Base-by-base conservation (phyloP, 92 coral and sea anemone species). In the Bergia puertoricense region DNA sequence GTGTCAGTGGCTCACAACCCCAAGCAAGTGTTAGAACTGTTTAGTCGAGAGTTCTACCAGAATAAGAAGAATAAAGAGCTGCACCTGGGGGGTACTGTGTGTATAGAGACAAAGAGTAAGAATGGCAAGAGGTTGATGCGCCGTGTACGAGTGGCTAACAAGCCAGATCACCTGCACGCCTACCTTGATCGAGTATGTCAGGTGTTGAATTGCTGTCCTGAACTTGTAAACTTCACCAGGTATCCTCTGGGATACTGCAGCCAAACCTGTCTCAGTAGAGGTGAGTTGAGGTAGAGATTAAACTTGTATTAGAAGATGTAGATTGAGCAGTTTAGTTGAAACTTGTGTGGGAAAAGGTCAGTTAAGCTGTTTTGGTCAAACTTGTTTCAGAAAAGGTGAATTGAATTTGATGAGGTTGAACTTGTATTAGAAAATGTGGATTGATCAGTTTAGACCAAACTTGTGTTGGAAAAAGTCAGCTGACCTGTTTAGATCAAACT, bases 1-100 rank as follows among this genome's bases (percentile, higher is more conserved):
- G 97, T 97, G 62, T 92, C 98, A 8, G 90, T 96, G 54, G 95
- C 96, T 20, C 88, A 93, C 54, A 97, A 95, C 85, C 99, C 99
- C 15, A 97, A 95, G 86, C 98, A 95, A 80, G 98, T 97, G 36
- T 93, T 97, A 36, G 99, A 97, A 80, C 91, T 97, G 81, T 95
- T 97, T 79, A 92, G 98, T 81, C 98, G 97, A 50, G 99, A 97
- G 90, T 97, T 97, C 86, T 97, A 97, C 88, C 99, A 97, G 93
- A 97, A 94, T 86, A 97, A 97, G 91, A 97, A 95, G 91, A 96
- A 97, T 91, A 92, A 90, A 85, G 99, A 97, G 89, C 90, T 97
- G 2, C 98, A 97, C 85, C 93, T 97, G 9, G 99, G 98, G 15
- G 96, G 98, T 72, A 97, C 99, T 39, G 99, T 97, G 77, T 97